Conservation (phyloP, 2,888 invertebrate genomes). For the Coleophora flavipennella region DNA sequence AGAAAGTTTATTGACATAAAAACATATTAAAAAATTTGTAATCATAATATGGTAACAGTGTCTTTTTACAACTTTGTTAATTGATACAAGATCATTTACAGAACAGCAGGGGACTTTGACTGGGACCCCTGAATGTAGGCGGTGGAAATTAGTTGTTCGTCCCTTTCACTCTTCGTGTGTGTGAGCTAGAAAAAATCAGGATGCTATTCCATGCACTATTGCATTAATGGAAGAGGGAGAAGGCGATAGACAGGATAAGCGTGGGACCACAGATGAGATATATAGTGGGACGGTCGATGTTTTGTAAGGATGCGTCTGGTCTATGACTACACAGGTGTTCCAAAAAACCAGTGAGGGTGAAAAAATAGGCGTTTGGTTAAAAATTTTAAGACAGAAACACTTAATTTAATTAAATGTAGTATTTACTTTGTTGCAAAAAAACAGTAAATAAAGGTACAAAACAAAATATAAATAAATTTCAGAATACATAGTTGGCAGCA, state of each 20-base stretch:
- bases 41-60: conserved; percentile 5
- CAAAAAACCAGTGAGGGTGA: too few relatives aligned
- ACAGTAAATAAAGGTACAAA: too few relatives aligned
- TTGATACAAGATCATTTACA: conserved; percentile 51
- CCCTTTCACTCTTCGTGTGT: conserved; percentile 22
- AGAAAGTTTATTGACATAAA: too few relatives aligned
- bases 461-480: too few relatives aligned
- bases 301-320: not conserved
- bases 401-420: too few relatives aligned
- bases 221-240: not conserved
- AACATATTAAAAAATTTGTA: not conserved
- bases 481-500: too few relatives aligned
- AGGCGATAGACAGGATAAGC: not conserved
- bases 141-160: conserved; percentile 23
- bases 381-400: too few relatives aligned
- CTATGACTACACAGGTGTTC: not conserved
- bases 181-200: conserved; percentile 25
- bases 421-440: too few relatives aligned
- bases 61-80: conserved; percentile 37
- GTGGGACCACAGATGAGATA: conserved; percentile 1
- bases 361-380: too few relatives aligned
- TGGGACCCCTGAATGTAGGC: conserved; percentile 37
- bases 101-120: conserved; percentile 35
- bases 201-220: not conserved
- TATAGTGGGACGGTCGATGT: not conserved